Conservation (phyloP, 1,140 invertebrate species). For the Steinernema khuongi region DNA sequence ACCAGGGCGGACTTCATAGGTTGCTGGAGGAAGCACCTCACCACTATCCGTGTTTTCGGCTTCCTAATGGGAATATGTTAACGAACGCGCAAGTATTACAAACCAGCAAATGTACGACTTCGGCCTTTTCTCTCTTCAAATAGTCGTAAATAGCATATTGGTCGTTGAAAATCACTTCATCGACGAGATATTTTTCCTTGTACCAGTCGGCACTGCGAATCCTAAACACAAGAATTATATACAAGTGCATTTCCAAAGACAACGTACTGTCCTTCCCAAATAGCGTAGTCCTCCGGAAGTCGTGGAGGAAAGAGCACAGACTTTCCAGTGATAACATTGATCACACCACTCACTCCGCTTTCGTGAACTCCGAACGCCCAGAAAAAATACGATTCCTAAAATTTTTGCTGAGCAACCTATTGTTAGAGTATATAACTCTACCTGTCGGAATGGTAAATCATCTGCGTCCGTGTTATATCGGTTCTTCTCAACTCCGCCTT, state of each 20-base stretch:
- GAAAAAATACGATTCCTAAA: conserved; percentile 57
- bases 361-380: conserved; percentile 59
- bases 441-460: conserved; percentile 54
- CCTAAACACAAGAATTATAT: conserved; percentile 33
- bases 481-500: conserved; percentile 50
- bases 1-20: too few species aligned
- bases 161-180: conserved; percentile 53
- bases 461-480: conserved; percentile 56
- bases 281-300: conserved; percentile 47
- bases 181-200: conserved; percentile 53
- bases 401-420: conserved; percentile 13
- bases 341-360: conserved; percentile 45
- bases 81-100: background rate
- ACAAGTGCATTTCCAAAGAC: background rate
- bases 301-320: conserved; percentile 50
- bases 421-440: conserved; percentile 18
- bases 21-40: conserved; percentile 29
- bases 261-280: conserved; percentile 54
- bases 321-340: conserved; percentile 49
- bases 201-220: conserved; percentile 54
- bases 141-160: conserved; percentile 31
- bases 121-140: conserved; percentile 28
- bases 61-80: conserved; percentile 47
- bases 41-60: conserved; percentile 40
- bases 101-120: conserved; percentile 38